These are phyloP conservation scores for Julus scanicus DNA, from an alignment of 2,888 invertebrate species.

Conservation along the genomic window DNA sequence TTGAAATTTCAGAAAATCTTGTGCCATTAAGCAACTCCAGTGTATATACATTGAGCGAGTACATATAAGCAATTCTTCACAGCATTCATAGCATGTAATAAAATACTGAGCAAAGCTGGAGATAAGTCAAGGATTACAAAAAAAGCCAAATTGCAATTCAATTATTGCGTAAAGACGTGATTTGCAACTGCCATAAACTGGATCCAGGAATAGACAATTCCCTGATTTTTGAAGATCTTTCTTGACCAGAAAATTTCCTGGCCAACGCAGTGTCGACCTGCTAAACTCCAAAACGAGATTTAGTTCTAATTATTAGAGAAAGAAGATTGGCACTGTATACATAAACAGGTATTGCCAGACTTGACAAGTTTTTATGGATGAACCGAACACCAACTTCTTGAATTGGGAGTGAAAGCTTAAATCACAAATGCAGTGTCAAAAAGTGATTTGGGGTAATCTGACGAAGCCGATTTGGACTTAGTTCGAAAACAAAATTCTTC, in stretches of 20 bases:
- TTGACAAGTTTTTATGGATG: background rate
- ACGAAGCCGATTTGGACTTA: too few relatives aligned
- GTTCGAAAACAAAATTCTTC: too few relatives aligned
- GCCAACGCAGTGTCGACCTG: too few relatives aligned
- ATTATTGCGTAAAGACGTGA: background rate
- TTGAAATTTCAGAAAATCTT: too few relatives aligned
- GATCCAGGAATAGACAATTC: too few relatives aligned
- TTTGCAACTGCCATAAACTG: too few relatives aligned
- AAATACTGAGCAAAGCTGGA: conserved; percentile 8
- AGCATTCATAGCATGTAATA: background rate
- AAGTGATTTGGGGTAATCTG: too few relatives aligned
- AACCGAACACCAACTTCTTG: background rate
- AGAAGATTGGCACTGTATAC: background rate
- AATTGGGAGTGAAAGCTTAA: too few relatives aligned
- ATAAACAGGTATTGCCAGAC: background rate
- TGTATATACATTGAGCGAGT: background rate
- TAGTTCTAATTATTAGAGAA: background rate
- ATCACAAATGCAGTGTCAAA: too few relatives aligned
- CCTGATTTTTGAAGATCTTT: too few relatives aligned
- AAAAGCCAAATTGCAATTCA: background rate
- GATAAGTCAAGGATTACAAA: background rate
- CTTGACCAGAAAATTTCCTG: too few relatives aligned
- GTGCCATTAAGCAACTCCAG: background rate
- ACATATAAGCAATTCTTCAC: background rate
- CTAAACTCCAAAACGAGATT: too few relatives aligned